Conservation (phyloP, 2,797 vertebrate species). For the Danio tinwini region DNA sequence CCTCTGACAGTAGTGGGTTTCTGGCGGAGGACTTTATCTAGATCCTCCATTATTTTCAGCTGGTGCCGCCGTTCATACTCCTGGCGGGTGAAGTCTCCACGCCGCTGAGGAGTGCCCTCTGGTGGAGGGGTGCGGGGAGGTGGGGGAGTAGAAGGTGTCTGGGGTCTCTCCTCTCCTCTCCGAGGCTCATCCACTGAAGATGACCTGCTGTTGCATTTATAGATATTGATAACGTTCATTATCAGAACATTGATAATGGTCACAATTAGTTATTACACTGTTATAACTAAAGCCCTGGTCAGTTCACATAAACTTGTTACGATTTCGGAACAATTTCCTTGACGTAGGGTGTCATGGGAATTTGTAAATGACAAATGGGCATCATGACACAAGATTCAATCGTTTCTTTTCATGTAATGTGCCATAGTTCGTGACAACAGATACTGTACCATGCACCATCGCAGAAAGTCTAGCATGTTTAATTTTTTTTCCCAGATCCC, state of each 20-base stretch:
- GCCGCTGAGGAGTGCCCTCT: conserved; percentile 77
- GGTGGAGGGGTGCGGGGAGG: conserved; percentile 68
- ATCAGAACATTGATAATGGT: not conserved
- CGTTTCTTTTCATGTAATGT: no score
- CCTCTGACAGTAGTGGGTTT: conserved; percentile 83
- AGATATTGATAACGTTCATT: no score
- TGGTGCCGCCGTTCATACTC: conserved; percentile 89
- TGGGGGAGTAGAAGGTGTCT: conserved; percentile 70
- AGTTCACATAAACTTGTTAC: no score
- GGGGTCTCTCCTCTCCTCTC: conserved; percentile 71
- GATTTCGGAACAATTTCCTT: no score
- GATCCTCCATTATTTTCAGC: conserved; percentile 91
- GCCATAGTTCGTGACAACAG: no score
- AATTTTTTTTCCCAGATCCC: no score
- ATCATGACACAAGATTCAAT: no score
- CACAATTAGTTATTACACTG: conserved; percentile 7
- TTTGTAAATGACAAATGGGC: no score
- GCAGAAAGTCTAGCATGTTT: no score
- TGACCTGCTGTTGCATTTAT: conserved; percentile 65
- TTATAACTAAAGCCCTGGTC: not conserved
- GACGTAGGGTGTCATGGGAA: no score
- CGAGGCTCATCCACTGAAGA: conserved; percentile 56
- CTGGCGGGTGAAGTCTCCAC: conserved; percentile 86
- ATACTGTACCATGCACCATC: no score
- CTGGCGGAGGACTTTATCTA: conserved; percentile 89